phyloP scores from a whole-genome alignment of 2,113 vertebrate genomes.

The Cheilinus undulatus region DNA sequence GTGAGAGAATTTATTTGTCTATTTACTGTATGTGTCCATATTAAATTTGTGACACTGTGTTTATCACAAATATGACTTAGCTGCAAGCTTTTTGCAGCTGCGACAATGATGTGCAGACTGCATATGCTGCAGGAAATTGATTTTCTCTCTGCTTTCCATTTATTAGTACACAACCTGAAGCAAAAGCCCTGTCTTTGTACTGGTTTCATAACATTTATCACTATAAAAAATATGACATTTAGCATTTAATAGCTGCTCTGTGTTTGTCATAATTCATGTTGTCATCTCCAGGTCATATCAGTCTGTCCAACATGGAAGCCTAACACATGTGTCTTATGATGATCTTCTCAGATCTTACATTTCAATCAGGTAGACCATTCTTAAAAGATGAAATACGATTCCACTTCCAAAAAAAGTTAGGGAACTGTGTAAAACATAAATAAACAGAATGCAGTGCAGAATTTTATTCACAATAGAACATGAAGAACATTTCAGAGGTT shows the following conservation, averaged over 20 bases:
- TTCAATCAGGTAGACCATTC: not conserved
- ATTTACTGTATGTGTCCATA: conserved; percentile 62
- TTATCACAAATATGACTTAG: conserved; percentile 59
- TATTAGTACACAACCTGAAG: conserved; percentile 29
- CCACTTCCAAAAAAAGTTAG: too few species aligned
- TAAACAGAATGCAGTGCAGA: too few species aligned
- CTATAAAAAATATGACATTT: conserved; percentile 29
- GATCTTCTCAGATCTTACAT: not conserved
- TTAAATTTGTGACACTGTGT: conserved; percentile 52
- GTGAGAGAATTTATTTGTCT: conserved; percentile 59
- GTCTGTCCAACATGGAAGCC: not conserved
- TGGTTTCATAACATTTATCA: conserved; percentile 6
- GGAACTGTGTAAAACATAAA: too few species aligned
- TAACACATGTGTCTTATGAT: not conserved
- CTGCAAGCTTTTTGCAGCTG: conserved; percentile 39
- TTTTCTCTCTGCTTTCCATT: conserved; percentile 56
- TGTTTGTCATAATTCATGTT: conserved; percentile 24
- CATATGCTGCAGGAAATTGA: conserved; percentile 45
- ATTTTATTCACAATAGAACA: too few species aligned
- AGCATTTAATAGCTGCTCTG: not conserved
- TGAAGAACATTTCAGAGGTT: too few species aligned
- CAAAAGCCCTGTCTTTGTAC: conserved; percentile 11
- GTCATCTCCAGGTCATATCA: not conserved
- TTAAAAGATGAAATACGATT: too few species aligned
- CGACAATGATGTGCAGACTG: conserved; percentile 43